Base-by-base conservation (phyloP, 2,888 invertebrate species). In the Clitarchus hookeri region DNA sequence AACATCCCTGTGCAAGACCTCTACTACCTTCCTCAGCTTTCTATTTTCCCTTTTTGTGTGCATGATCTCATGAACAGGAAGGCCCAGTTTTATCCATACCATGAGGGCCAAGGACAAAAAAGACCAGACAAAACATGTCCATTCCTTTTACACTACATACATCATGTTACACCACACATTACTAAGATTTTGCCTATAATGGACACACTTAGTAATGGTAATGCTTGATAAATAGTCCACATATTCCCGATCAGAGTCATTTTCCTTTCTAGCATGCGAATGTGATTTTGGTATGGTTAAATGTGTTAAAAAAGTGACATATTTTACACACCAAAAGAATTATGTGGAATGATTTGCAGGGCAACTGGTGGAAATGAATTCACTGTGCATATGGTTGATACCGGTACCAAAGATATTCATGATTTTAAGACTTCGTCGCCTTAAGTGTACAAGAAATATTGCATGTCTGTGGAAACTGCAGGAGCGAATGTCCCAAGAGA, bases 181-280 rank as follows among this genome's bases (percentile, higher is more conserved):
- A 26, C 1, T 82, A 82, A 12, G 36, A 44, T 8, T 82, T 25
- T 82, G 82, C 82, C 25, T 82, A 82, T 82, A 36, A 82, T 23
- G 27, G 82, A 27, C 36, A 11, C 0, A 82, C 23, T 27, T 27
- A 27, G 82, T 36, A 82, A 82, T 82, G 82, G n/a, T n/a, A n/a
- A n/a, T 82, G 27, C n/a, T n/a, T 82, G 82, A 82, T 82, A 82
- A 82, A 82, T 82, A 82, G 25, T 82, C 36, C 27, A 27, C 82
- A 82, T 36, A 36, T 27, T 36, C 4, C 82, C 82, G 6, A 23
- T 65, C 65, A 65, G 65, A 65, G 65, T 65, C 8, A 82, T n/a
- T n/a, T 36, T 82, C 1, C 82, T 82, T 27, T 82, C 82, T 82
- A 4, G 0, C 82, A 44, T 12, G 82, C 27, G 82, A 82, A 6